phyloP scores from a whole-genome alignment of 2,113 vertebrate genomes.

The Cariama cristata region DNA sequence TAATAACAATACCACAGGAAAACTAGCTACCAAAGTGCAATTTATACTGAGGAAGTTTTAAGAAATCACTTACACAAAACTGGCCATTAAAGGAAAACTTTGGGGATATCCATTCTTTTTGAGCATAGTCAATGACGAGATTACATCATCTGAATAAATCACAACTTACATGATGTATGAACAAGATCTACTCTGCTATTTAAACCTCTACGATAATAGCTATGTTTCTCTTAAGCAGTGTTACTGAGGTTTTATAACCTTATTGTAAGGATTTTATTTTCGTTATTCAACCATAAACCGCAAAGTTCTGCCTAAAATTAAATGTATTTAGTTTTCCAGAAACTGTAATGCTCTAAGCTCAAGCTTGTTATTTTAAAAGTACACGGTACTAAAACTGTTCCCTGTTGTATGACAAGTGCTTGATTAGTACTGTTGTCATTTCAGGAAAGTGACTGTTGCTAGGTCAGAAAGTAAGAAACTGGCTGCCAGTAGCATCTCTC shows the following conservation, averaged over 20 bases:
- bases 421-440: not conserved
- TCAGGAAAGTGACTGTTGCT: not conserved
- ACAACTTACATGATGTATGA: accelerated
- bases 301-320: not conserved
- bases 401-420: not conserved
- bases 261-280: not conserved
- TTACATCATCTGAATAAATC: not conserved
- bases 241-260: not conserved
- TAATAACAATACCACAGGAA: not conserved
- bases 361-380: not conserved
- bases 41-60: not conserved
- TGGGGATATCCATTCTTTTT: not conserved
- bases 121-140: not conserved
- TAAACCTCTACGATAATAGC: no score
- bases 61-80: not conserved
- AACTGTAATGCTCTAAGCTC: not conserved
- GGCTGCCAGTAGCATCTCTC: not conserved
- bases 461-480: not conserved
- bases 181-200: not conserved
- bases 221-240: not conserved
- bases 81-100: no score
- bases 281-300: not conserved
- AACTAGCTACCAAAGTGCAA: not conserved
- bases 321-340: not conserved
- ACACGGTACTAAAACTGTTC: not conserved